Evolutionary conservation across 2,888 invertebrate species (phyloP), one percentile per base, ranked within the genome.

Genomic region (Julus scanicus): DNA sequence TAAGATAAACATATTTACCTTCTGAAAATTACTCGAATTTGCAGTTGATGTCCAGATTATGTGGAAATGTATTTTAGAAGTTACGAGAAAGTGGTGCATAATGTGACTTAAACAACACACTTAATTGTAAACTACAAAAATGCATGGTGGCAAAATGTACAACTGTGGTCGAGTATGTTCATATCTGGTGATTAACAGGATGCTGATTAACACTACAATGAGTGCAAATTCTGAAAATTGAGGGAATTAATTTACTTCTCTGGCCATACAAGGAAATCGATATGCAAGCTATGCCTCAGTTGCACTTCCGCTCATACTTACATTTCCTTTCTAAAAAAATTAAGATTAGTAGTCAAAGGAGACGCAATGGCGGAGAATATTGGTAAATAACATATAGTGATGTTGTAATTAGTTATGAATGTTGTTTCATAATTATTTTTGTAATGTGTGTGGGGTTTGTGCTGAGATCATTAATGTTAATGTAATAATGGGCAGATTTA

Each of bases 171-270:
- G 44, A 40, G 2, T 83, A 29, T 87, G 20, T 37, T 87, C 20
- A 71, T 4, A 11, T 37, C n/a, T 87, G 20, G n/a, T 40, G 29
- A 20, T 84, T 84, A 84, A 44, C 84, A n/a, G 40, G 40, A 44
- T 84, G 84, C 39, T 84, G 17, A 39, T 20, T 20, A 71, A 71
- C 20, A 20, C 20, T 71, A 29, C 71, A 4, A 20, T 20, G 53
- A 20, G 71, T 71, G 1, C 71, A 20, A 71, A 29, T 71, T 71
- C 71, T 71, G 71, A 71, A 71, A 71, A 71, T 20, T 9, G 9
- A 29, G 71, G 20, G 20, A n/a, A 71, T 71, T 63, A 17, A 57
- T 87, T 63, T 87, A 49, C 86, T 39, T 87, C 63, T 53, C 86
- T 86, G 86, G 13, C 86, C 86, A 29, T 49, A 86, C 37, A 86